Evolutionary conservation across 2,113 vertebrate genomes (phyloP).

Genomic region (Forbesichthys agassizii): DNA sequence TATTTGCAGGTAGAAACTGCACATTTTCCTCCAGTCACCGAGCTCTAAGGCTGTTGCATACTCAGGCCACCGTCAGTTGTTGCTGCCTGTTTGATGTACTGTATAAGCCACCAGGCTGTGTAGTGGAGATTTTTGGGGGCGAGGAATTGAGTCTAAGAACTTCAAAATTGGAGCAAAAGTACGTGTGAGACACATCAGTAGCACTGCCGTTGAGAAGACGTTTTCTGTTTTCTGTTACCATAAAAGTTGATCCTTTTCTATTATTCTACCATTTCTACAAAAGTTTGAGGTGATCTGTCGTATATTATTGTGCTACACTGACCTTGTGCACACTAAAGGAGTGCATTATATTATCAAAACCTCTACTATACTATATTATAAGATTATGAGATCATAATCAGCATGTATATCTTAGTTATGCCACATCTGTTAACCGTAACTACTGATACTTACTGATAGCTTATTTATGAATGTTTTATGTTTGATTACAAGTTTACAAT

Average conservation of each 20-base stretch:
- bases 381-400: too few relatives aligned
- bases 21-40: neutral
- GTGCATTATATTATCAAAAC: too few relatives aligned
- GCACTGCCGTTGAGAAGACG: conserved; percentile 38
- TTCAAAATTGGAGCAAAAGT: conserved; percentile 50
- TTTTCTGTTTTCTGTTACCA: conserved; percentile 17
- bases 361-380: too few relatives aligned
- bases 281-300: too few relatives aligned
- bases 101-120: conserved; percentile 44
- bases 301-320: too few relatives aligned
- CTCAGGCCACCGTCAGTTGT: conserved; percentile 21
- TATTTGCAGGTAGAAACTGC: conserved; percentile 15
- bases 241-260: neutral
- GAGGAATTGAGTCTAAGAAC: conserved; percentile 50
- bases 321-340: too few relatives aligned
- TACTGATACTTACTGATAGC: too few relatives aligned
- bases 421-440: too few relatives aligned
- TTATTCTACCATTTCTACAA: too few relatives aligned
- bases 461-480: too few relatives aligned
- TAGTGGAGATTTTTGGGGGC: conserved; percentile 24
- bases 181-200: conserved; percentile 56
- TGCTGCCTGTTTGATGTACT: conserved; percentile 45
- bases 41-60: conserved; percentile 19
- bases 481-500: too few relatives aligned
- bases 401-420: too few relatives aligned